phyloP scores from a whole-genome alignment of 92 coral and sea anemone species.

The Zoanthus sansibaricus region DNA sequence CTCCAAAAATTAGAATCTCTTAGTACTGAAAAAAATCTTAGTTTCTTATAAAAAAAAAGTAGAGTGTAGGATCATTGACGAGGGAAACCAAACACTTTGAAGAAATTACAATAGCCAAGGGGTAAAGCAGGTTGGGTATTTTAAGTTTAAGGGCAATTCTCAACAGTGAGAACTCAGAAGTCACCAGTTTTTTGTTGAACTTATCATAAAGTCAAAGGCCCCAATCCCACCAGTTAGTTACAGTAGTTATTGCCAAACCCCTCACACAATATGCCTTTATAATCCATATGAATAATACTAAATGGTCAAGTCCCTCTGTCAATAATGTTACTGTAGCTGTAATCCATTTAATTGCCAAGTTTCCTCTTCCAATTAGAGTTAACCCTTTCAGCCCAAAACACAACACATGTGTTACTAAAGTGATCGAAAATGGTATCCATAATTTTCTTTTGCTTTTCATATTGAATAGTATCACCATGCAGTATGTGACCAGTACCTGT shows the following conservation, averaged over 20 bases:
- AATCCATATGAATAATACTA: neutral
- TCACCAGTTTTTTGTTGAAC: neutral
- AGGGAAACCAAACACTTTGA: conserved; percentile 27
- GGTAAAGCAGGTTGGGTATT: neutral
- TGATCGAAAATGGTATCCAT: neutral
- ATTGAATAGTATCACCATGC: neutral
- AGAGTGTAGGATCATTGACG: conserved; percentile 19
- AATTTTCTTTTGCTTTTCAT: neutral
- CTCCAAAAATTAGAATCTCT: too few species aligned
- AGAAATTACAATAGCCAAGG: neutral
- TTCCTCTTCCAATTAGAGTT: neutral
- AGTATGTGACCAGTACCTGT: neutral
- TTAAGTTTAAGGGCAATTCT: neutral
- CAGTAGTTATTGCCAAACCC: too few species aligned
- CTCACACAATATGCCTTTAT: too few species aligned
- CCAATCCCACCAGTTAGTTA: neutral
- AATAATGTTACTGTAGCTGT: neutral
- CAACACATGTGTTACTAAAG: neutral
- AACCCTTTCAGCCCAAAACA: conserved; percentile 23
- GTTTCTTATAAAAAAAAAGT: neutral
- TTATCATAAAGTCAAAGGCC: neutral
- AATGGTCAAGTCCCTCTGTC: neutral
- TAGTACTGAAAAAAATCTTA: too few species aligned
- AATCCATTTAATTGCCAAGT: neutral
- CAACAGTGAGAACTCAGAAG: neutral